Percentiles rank a stretch among this genome's conserved stretches.
These are phyloP conservation scores for Aleiodes sp. DNA, from an alignment of 1,140 invertebrate species.

Conservation along the genomic window DNA sequence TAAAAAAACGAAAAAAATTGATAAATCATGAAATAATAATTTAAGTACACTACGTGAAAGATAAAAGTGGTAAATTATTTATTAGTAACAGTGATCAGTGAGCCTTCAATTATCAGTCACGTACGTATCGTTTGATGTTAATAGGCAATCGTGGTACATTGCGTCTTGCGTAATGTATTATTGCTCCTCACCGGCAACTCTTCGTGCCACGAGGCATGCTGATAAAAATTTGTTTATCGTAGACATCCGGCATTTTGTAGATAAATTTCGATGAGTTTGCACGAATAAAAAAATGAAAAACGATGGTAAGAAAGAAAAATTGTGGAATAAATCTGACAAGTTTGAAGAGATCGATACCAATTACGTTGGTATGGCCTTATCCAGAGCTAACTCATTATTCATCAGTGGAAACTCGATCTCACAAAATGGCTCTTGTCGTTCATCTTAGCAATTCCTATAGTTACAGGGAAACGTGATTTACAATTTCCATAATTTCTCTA, in stretches of 20 bases:
- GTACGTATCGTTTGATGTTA: not conserved
- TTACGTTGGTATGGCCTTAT: not conserved
- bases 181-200: not conserved
- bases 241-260: not conserved
- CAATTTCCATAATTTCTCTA: constrained; percentile 6
- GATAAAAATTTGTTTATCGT: constrained; percentile 3
- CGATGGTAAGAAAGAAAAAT: not conserved
- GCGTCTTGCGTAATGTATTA: not conserved
- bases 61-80: not conserved
- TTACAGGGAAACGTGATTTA: constrained; percentile 2
- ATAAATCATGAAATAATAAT: no score
- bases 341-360: not conserved
- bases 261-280: not conserved
- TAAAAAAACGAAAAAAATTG: no score
- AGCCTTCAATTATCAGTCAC: constrained; percentile 12
- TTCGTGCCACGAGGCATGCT: not conserved
- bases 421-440: not conserved
- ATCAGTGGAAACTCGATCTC: not conserved
- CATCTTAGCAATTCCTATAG: not conserved
- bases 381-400: not conserved
- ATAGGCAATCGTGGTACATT: not conserved
- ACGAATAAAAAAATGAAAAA: not conserved
- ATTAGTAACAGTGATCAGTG: not conserved
- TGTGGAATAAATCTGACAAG: not conserved
- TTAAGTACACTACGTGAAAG: no score